phyloP scores from a whole-genome alignment of 2,797 vertebrate species.

The Luscinia megarhynchos region DNA sequence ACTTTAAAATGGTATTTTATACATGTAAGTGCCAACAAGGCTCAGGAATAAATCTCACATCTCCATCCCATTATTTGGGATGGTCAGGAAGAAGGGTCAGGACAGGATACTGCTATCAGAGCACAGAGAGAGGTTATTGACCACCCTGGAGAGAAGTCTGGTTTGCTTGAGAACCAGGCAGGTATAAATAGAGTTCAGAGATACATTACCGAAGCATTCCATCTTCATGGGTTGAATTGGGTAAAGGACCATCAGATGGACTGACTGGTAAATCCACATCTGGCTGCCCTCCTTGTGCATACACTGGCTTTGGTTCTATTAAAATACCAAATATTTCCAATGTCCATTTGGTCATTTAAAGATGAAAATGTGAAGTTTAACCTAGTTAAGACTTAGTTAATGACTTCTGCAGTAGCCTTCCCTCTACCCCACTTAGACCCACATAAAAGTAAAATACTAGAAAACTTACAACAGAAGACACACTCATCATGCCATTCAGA shows the following conservation, averaged over 20 bases:
- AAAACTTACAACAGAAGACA: not conserved
- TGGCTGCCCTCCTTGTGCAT: slow-evolving; percentile 96
- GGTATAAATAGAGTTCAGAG: not conserved
- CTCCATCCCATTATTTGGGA: not conserved
- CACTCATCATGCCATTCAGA: not conserved
- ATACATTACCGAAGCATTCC: slow-evolving; percentile 90
- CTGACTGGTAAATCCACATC: slow-evolving; percentile 98
- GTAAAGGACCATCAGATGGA: slow-evolving; percentile 93
- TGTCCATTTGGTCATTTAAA: not conserved
- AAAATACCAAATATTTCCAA: not conserved
- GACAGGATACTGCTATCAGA: not conserved
- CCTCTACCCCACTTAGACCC: not conserved
- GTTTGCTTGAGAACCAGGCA: not conserved
- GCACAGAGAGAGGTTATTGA: not conserved
- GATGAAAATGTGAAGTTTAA: not conserved
- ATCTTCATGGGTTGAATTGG: slow-evolving; percentile 92
- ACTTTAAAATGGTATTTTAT: not conserved
- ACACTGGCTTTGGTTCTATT: slow-evolving; percentile 96
- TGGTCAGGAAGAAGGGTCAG: not conserved
- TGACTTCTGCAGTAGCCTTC: not conserved
- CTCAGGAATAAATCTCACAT: not conserved
- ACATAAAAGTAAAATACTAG: not conserved
- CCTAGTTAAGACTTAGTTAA: not conserved
- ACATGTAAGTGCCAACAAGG: not conserved
- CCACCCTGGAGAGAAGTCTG: not conserved